Evolutionary conservation across 2,888 invertebrate genomes (phyloP).

Genomic region (Anthophora plumipes): DNA sequence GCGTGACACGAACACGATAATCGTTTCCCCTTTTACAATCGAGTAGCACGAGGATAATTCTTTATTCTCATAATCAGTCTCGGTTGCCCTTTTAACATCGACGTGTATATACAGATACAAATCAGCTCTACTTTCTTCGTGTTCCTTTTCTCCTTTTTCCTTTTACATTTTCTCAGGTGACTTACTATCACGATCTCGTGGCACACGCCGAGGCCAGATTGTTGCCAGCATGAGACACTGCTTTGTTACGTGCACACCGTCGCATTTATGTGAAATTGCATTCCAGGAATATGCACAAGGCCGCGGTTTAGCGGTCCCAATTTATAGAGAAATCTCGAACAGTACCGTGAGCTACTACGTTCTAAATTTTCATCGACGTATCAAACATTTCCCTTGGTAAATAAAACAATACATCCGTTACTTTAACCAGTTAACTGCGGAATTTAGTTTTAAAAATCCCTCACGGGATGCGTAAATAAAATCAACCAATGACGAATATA

Average conservation of each 20-base stretch:
- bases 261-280: conserved; percentile 1
- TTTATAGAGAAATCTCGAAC: conserved; percentile 25
- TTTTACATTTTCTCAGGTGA: conserved; percentile 50
- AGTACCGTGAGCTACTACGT: background rate
- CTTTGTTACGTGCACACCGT: conserved; percentile 10
- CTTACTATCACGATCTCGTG: conserved; percentile 34
- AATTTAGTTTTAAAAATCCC: too few species aligned
- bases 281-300: conserved; percentile 13
- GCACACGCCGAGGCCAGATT: conserved; percentile 29
- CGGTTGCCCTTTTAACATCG: background rate
- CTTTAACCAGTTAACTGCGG: too few species aligned
- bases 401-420: background rate
- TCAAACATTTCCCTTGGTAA: background rate
- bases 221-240: conserved; percentile 17
- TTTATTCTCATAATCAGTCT: background rate
- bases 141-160: conserved; percentile 8
- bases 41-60: background rate
- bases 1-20: background rate
- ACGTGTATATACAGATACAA: conserved; percentile 2
- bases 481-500: too few species aligned
- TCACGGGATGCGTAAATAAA: too few species aligned
- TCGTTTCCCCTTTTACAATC: background rate
- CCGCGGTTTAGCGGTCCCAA: conserved; percentile 16
- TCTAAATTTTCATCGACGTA: background rate
- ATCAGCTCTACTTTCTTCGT: background rate